Percentiles rank a stretch among this genome's conserved stretches.
Evolutionary conservation across 2,113 vertebrate genomes (phyloP).

Genomic region (Isichthys henryi): DNA sequence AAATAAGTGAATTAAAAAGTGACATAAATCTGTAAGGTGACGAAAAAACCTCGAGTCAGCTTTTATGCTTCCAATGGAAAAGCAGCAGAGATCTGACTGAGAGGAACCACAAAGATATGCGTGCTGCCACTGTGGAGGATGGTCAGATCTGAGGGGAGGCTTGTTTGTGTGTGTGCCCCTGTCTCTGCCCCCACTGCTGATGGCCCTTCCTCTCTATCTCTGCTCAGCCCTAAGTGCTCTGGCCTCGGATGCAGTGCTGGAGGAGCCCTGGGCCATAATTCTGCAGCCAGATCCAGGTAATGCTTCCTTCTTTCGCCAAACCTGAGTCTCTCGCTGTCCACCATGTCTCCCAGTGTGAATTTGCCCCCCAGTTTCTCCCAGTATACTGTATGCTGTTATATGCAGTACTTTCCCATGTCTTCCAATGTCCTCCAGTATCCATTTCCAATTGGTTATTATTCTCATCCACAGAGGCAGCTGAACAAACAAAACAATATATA

Average conservation of each 20-base stretch:
- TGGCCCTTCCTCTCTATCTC: not conserved
- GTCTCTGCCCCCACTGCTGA: not conserved
- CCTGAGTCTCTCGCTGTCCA: too few relatives aligned
- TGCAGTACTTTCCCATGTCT: not conserved
- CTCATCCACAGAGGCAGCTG: too few relatives aligned
- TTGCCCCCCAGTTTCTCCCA: not conserved
- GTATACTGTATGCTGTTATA: not conserved
- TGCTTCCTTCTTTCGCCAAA: not conserved
- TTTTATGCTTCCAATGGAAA: not conserved
- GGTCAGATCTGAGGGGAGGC: not conserved
- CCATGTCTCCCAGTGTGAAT: not conserved
- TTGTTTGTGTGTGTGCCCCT: not conserved
- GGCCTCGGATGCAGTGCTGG: conserved; percentile 37
- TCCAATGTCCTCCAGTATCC: not conserved
- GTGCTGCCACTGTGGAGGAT: not conserved
- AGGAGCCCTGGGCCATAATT: conserved; percentile 42
- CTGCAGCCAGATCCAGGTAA: conserved; percentile 43
- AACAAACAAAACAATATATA: not conserved
- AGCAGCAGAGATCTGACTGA: not conserved
- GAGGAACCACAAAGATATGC: not conserved
- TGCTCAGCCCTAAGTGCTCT: conserved; percentile 43
- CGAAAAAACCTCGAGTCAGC: not conserved
- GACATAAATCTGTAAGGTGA: not conserved
- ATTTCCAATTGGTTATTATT: not conserved
- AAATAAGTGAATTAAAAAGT: not conserved